Evolutionary conservation across 2,797 vertebrate species (phyloP), one percentile per base, ranked within the genome.

Genomic region (Acanthopagrus latus): DNA sequence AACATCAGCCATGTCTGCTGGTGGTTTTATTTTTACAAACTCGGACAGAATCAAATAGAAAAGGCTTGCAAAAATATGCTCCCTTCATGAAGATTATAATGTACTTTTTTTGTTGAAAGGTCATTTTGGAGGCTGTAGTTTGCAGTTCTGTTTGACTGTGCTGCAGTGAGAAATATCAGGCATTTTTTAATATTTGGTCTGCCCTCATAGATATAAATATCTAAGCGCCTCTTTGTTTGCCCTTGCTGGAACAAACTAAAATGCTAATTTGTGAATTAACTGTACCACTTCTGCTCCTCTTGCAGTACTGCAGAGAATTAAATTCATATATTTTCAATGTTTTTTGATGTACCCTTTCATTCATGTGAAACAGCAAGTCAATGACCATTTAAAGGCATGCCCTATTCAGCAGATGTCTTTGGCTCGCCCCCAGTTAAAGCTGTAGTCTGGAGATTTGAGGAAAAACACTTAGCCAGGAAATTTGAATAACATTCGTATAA

Each of bases 211-310:
- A 29, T 55, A 56, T 27, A 25, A 66, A 44, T 59, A 29, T 51
- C 0, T 43, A 25, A 20, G 1, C 4, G 6, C 27, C 0, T 41
- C 41, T 47, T 38, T 16, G 41, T 6, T 4, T 43, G 3, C 14
- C 8, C n/a, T 16, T 54, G 38, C 3, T 9, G 8, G 33, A 38
- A 59, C 2, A 18, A 20, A 43, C 11, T 62, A 21, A 76, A 68
- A 55, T 64, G 17, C n/a, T 23, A 29, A 68, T 48, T 46, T 51
- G 23, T n/a, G 23, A 41, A 57, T 27, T 33, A 33, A 44, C 3
- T 55, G 52, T 23, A 50, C 18, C 16, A n/a, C 48, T 56, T 57
- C n/a, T 14, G 41, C 13, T 38, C 65, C 56, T 46, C 21, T 74
- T 52, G 1, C 70, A 74, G 27, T 27, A n/a, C 21, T 29, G 62